phyloP scores from a whole-genome alignment of 2,888 invertebrate genomes.

The Parapristionchus giblindavisi region DNA sequence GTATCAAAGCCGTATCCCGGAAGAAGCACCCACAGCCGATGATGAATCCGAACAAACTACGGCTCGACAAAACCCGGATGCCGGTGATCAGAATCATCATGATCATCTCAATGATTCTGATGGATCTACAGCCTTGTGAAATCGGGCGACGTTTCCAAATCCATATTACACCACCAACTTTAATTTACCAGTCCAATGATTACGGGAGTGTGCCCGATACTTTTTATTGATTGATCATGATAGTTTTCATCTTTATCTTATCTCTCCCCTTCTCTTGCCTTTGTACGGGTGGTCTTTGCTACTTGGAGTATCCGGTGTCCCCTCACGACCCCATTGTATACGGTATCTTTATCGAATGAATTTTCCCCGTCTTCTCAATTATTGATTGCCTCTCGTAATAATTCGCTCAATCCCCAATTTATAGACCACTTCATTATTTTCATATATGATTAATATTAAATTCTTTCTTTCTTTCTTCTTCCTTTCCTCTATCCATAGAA shows the following conservation, averaged over 20 bases:
- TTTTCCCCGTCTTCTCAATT: background rate
- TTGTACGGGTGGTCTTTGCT: slow-evolving; percentile 24
- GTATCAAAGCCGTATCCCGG: slow-evolving; percentile 66
- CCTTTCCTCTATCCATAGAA: background rate
- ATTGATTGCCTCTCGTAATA: slow-evolving; percentile 24
- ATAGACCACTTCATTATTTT: slow-evolving; percentile 25
- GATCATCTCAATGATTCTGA: slow-evolving; percentile 7
- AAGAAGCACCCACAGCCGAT: slow-evolving; percentile 51
- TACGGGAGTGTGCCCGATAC: too few species aligned
- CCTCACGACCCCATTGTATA: background rate
- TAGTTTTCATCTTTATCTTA: background rate
- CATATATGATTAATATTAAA: slow-evolving; percentile 3
- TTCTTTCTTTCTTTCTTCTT: slow-evolving; percentile 15
- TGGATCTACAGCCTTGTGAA: slow-evolving; percentile 17
- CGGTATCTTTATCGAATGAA: background rate
- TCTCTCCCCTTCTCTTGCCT: slow-evolving; percentile 23
- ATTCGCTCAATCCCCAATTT: slow-evolving; percentile 22
- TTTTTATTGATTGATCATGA: too few species aligned
- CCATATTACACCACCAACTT: background rate
- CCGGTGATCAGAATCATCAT: slow-evolving; percentile 11
- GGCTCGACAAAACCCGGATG: background rate
- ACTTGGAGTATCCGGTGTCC: slow-evolving; percentile 34
- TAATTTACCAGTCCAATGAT: too few species aligned
- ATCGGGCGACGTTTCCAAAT: background rate
- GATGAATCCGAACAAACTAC: background rate